phyloP scores from a whole-genome alignment of 2,888 invertebrate genomes.

The Sinodicranocentrus sp. region DNA sequence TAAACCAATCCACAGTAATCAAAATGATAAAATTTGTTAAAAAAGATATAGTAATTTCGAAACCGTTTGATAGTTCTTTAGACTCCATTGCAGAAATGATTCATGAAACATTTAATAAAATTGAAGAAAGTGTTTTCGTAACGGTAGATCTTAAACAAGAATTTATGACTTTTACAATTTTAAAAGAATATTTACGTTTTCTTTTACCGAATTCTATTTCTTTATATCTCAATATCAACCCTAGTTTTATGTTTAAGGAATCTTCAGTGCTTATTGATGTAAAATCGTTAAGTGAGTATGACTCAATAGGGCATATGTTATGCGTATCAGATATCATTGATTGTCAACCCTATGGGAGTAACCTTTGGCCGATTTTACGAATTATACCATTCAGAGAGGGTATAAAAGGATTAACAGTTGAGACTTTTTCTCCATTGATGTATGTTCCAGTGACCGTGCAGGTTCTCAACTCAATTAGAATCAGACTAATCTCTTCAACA shows the following conservation, averaged over 20 bases:
- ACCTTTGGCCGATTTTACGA: neutral
- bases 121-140: neutral
- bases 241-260: neutral
- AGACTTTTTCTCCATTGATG: neutral
- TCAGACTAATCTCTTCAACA: neutral
- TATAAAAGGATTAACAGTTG: conserved; percentile 4
- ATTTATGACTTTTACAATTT: neutral
- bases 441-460: neutral
- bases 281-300: neutral
- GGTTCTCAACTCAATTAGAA: no score
- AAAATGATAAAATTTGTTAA: no score
- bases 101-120: neutral
- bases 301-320: neutral
- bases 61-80: neutral
- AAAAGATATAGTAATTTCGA: neutral
- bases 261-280: neutral
- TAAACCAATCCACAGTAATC: no score
- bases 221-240: neutral
- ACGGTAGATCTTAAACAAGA: neutral
- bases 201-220: neutral
- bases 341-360: neutral
- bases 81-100: neutral
- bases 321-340: neutral
- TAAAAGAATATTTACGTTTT: neutral
- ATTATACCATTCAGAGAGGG: neutral